Base-by-base conservation (phyloP, 2,888 invertebrate genomes). In the Lypha dubia region DNA sequence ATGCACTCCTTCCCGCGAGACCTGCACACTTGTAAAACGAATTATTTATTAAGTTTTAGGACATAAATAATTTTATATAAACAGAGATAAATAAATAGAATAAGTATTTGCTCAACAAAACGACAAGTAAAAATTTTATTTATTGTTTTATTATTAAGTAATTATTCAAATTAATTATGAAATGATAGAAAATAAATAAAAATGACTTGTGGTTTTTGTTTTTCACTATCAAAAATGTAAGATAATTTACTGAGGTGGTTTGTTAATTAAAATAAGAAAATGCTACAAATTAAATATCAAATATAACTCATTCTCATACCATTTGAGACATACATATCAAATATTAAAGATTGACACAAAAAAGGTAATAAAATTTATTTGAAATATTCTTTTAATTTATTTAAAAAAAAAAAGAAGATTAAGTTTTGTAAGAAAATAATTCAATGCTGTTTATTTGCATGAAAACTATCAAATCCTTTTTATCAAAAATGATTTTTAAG, bases 121-220 rank as follows among this genome's bases (percentile, higher is more conserved):
- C 9, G 15, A 32, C n/a, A n/a, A 28, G 5, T 11, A 11, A 3
- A 38, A 38, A 38, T 38, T 38, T 38, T 38, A 35, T 35, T 56
- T 56, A 35, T 56, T 44, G 44, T 71, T 56, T 73, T 74, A 63
- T 77, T 67, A 73, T 51, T 35, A 53, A 73, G 44, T 63, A 68
- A 74, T 70, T 79, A 74, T 70, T 74, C 46, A 74, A 83, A 53
- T 74, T 68, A 56, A 79, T 83, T 68, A 56, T 22, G 46, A 62
- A 62, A 71, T 67, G 58, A 67, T 68, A 60, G 68, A 13, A 41
- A 82, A 41, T 15, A 63, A 65, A 38, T 56, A 44, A 24, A 53
- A 38, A 17, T 49, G 38, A 38, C 24, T 51, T 49, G n/a, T 6
- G 49, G 17, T 38, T 8, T 38, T 68, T n/a, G 15, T n/a, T 22